Percentiles rank a stretch among this genome's conserved stretches.
Conservation (phyloP, 2,888 invertebrate species). For the Mesopsocus fuscifrons region DNA sequence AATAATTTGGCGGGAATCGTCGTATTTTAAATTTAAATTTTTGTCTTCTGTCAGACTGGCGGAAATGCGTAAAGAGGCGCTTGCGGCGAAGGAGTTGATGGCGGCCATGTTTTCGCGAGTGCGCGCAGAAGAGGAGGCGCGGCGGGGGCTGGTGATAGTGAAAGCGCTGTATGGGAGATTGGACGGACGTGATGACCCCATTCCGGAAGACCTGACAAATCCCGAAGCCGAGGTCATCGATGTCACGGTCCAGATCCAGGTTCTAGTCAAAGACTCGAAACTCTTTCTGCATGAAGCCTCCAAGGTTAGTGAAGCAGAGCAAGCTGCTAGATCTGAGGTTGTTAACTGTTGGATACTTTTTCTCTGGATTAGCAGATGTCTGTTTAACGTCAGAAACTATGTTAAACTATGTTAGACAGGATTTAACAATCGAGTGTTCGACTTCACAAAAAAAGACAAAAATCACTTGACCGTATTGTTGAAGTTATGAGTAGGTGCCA, state of each 20-base stretch:
- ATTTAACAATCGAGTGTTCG: too few species aligned
- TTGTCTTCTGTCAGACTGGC: constrained; percentile 32
- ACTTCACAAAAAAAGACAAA: too few species aligned
- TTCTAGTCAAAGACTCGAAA: constrained; percentile 80
- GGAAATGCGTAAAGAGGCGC: constrained; percentile 67
- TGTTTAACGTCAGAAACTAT: too few species aligned
- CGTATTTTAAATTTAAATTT: constrained; percentile 6
- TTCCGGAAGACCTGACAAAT: constrained; percentile 7
- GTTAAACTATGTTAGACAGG: too few species aligned
- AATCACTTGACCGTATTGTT: too few species aligned
- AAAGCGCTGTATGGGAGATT: constrained; percentile 67
- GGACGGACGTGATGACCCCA: constrained; percentile 13
- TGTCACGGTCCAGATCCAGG: constrained; percentile 88
- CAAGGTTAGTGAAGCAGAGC: constrained; percentile 48
- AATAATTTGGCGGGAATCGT: constrained; percentile 2
- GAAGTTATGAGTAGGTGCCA: too few species aligned
- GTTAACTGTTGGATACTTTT: too few species aligned
- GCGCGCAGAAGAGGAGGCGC: constrained; percentile 57
- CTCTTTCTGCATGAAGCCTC: constrained; percentile 65
- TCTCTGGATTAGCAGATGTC: too few species aligned
- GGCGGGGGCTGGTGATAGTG: constrained; percentile 67
- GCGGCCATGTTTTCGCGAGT: constrained; percentile 72
- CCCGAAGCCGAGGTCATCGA: constrained; percentile 40
- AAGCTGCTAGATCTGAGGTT: too few species aligned
- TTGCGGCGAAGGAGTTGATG: constrained; percentile 79